phyloP scores from a whole-genome alignment of 2,113 vertebrate species.

The Bos taurus region ARS-UCD2.0 NC_037339.1:26848001-26848500 shows the following conservation, averaged over 20 bases:
- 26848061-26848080: not conserved
- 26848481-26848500: not conserved
- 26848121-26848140: not conserved
- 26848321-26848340: not conserved
- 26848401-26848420: not conserved
- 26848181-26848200: not conserved
- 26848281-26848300: not conserved
- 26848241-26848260: not conserved
- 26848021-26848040: not conserved
- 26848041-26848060: not conserved
- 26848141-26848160: not conserved
- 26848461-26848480: not conserved
- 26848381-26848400: not conserved
- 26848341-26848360: not conserved
- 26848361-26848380: conserved; percentile 13
- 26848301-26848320: not conserved
- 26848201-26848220: not conserved
- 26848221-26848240: not conserved
- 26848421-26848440: not conserved
- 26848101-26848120: not conserved
- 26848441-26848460: not conserved
- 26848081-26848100: not conserved
- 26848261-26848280: not conserved
- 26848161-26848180: not conserved
- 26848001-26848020: not conserved